Conservation (phyloP, 1,140 invertebrate species). For the Cyrtorhinus lividipennis region DNA sequence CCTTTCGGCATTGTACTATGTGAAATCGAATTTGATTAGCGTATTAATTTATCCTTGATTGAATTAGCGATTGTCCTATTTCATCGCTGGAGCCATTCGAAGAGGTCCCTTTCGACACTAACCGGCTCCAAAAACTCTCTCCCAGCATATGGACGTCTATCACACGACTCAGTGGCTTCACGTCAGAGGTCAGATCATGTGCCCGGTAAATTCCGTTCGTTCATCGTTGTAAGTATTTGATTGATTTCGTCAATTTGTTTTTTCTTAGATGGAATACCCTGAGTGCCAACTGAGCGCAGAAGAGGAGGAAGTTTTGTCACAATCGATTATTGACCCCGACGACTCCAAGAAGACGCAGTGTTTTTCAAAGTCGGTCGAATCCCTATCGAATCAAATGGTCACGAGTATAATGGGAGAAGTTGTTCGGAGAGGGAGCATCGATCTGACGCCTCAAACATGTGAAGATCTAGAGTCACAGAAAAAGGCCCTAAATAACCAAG, state of each 20-base stretch:
- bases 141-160: slow-evolving; percentile 33
- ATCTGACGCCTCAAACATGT: slow-evolving; percentile 16
- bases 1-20: not conserved
- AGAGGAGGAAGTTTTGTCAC: slow-evolving; percentile 21
- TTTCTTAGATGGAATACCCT: slow-evolving; percentile 17
- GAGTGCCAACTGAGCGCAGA: slow-evolving; percentile 19
- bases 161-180: slow-evolving; percentile 34
- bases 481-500: slow-evolving; percentile 6
- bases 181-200: slow-evolving; percentile 33
- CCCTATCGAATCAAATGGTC: slow-evolving; percentile 37
- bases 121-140: slow-evolving; percentile 31
- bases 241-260: too few species aligned
- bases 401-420: slow-evolving; percentile 37
- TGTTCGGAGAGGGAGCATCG: slow-evolving; percentile 29
- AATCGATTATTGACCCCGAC: slow-evolving; percentile 9
- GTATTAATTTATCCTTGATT: not conserved
- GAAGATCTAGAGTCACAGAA: slow-evolving; percentile 18
- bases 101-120: slow-evolving; percentile 32
- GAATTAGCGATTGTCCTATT: slow-evolving; percentile 33
- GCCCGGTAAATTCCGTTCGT: too few species aligned
- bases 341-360: slow-evolving; percentile 9
- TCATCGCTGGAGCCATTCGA: slow-evolving; percentile 33
- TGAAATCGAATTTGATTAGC: too few species aligned
- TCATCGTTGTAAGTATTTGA: too few species aligned
- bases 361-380: slow-evolving; percentile 32